Evolutionary conservation across 2,797 vertebrate species (phyloP).

Genomic region (Sternarchorhynchus goeldii): DNA sequence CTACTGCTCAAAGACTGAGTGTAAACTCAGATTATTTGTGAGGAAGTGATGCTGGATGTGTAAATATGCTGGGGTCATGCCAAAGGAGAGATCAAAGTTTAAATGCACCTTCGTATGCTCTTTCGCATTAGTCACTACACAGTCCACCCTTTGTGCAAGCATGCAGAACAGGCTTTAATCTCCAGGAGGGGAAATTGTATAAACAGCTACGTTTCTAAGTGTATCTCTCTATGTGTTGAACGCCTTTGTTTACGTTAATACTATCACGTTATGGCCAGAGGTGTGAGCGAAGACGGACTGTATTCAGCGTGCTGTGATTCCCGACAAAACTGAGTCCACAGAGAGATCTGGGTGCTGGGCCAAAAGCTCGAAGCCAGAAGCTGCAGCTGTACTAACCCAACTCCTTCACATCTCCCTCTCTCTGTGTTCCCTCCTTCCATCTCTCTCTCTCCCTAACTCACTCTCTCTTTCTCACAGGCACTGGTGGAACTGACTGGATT

Average conservation of each 20-base stretch:
- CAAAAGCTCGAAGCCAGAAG: conserved; percentile 83
- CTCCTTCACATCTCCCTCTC: conserved; percentile 51
- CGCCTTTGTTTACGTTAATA: conserved; percentile 20
- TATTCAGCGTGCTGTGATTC: conserved; percentile 57
- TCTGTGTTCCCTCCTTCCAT: not conserved
- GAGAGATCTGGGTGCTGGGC: conserved; percentile 66
- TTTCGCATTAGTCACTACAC: no score
- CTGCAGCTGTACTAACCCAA: conserved; percentile 76
- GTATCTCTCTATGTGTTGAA: not conserved
- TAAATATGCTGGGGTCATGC: not conserved
- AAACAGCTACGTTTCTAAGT: conserved; percentile 46
- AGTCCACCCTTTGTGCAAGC: not conserved
- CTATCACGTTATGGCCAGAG: conserved; percentile 69
- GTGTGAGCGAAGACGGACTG: conserved; percentile 60
- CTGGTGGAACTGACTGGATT: conserved; percentile 27
- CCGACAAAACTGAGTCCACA: conserved; percentile 67
- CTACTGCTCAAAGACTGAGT: not conserved
- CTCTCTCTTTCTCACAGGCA: conserved; percentile 1
- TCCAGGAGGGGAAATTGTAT: conserved; percentile 64
- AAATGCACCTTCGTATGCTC: not conserved
- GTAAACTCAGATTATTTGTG: not conserved
- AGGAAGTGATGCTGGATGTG: not conserved
- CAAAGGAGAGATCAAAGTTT: not conserved
- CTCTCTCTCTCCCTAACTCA: conserved; percentile 24
- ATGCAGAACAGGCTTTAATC: not conserved